Percentiles rank a stretch among this genome's conserved stretches.
These are phyloP conservation scores for Cerceris rybyensis DNA, from an alignment of 2,888 invertebrate species.

Conservation along the genomic window DNA sequence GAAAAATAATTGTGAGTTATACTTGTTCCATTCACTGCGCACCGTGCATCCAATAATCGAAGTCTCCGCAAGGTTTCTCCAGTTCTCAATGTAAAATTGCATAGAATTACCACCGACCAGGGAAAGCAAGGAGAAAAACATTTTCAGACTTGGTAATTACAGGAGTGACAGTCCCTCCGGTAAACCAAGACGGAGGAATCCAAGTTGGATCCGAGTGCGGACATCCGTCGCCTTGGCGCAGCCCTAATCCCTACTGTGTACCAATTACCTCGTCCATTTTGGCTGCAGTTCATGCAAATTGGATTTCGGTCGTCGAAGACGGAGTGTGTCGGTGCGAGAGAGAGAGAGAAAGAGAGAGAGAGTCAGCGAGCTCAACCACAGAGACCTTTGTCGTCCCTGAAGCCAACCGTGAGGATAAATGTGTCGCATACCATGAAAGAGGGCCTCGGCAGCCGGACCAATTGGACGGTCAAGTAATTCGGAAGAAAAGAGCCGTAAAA, in stretches of 20 bases:
- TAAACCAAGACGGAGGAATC: constrained; percentile 27
- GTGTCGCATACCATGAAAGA: constrained; percentile 49
- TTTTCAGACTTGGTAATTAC: constrained; percentile 19
- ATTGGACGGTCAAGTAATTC: constrained; percentile 29
- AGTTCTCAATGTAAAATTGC: no score
- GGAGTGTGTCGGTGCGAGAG: constrained; percentile 22
- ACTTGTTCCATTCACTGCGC: no score
- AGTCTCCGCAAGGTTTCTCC: no score
- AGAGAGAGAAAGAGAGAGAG: constrained; percentile 43
- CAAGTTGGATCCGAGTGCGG: constrained; percentile 28
- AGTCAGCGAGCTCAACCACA: constrained; percentile 33
- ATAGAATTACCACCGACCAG: no score
- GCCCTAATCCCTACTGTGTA: constrained; percentile 75
- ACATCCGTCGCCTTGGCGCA: constrained; percentile 70
- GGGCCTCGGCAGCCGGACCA: constrained; percentile 14
- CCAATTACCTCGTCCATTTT: constrained; percentile 74
- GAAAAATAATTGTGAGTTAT: no score
- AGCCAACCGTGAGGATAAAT: constrained; percentile 43
- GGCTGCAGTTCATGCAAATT: constrained; percentile 76
- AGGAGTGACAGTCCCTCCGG: constrained; percentile 9
- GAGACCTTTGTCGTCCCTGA: constrained; percentile 47
- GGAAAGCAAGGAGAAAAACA: no score
- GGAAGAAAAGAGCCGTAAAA: constrained; percentile 39
- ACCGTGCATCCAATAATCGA: no score
- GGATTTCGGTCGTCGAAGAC: constrained; percentile 74